phyloP scores from a whole-genome alignment of 1,140 invertebrate species.

The Rhopalosiphum padi region DNA sequence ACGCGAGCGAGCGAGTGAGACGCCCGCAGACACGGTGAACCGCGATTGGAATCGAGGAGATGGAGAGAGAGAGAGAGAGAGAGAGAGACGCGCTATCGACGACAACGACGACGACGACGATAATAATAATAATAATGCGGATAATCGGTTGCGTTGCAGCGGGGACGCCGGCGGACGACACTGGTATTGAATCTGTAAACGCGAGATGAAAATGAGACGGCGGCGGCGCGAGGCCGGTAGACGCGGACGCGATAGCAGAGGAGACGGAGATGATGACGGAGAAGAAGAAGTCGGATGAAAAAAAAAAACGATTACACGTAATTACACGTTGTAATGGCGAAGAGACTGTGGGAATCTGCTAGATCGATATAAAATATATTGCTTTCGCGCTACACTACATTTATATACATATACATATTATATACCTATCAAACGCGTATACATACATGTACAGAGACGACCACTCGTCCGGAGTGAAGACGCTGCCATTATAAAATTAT shows the following conservation, averaged over 20 bases:
- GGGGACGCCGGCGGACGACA: constrained; percentile 16
- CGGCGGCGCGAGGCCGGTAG: not conserved
- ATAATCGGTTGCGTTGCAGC: constrained; percentile 32
- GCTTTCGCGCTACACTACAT: constrained; percentile 6
- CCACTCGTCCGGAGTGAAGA: constrained; percentile 25
- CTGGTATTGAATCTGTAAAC: constrained; percentile 46
- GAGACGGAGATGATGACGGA: not conserved
- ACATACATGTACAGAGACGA: not conserved
- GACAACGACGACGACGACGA: not conserved
- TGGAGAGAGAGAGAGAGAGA: not conserved
- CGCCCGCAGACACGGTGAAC: not conserved
- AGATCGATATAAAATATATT: constrained; percentile 44
- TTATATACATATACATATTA: not conserved
- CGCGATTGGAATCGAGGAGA: not conserved
- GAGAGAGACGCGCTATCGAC: not conserved
- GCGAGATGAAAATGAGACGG: constrained; percentile 26
- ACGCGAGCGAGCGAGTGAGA: not conserved
- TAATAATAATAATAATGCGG: not conserved
- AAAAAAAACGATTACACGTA: constrained; percentile 39
- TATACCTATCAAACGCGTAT: not conserved
- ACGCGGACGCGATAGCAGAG: not conserved
- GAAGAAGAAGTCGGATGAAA: not conserved
- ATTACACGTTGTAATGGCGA: constrained; percentile 40
- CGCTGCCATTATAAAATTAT: constrained; percentile 6
- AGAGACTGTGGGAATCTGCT: constrained; percentile 51